Base-by-base conservation (phyloP, 1,140 invertebrate genomes). In the Geopemphigus sp. region DNA sequence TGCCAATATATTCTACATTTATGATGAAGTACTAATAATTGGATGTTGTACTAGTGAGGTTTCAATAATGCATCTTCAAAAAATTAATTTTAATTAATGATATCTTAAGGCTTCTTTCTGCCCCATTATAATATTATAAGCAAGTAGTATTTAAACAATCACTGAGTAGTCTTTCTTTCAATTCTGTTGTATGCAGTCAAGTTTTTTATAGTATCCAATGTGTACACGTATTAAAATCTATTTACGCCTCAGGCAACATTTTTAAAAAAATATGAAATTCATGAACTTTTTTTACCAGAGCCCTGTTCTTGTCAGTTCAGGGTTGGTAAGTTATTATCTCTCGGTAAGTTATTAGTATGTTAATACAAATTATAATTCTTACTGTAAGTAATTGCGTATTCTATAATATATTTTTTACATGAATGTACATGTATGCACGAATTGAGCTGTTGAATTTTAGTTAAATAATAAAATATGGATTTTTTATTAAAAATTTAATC, bases 241-340 rank as follows among this genome's bases (percentile, higher is more conserved):
- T 72, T 72, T 56, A 32, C 17, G 70, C 53, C 53, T 73, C 19
- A 73, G 47, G 70, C 53, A 56, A 32, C 19, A 56, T 29, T 73
- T 29, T 73, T 73, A 74, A 24, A 1, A 39, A 59, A 78, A 45
- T 61, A 78, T 78, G 74, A 78, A 63, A 15, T 78, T 78, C 74
- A 78, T 59, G 39, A 78, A 59, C 56, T 61, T 57, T 6, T 78
- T 78, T 78, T 78, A 78, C 74, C 74, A 78, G 74, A 78, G 74
- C 74, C 74, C 74, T 78, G 74, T 78, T 78, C 74, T 78, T 63
- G 74, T 78, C 24, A 78, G 74, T 78, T 78, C 74, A 78, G 74
- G 74, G 74, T 78, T 59, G 74, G 74, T 78, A 78, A 78, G 74
- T 78, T 78, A 61, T 63, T 78, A 63, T 78, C 57, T 78, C 74